Evolutionary conservation across 2,113 vertebrate genomes (phyloP), one percentile per base, ranked within the genome.

Genomic region (Takifugu flavidus): DNA sequence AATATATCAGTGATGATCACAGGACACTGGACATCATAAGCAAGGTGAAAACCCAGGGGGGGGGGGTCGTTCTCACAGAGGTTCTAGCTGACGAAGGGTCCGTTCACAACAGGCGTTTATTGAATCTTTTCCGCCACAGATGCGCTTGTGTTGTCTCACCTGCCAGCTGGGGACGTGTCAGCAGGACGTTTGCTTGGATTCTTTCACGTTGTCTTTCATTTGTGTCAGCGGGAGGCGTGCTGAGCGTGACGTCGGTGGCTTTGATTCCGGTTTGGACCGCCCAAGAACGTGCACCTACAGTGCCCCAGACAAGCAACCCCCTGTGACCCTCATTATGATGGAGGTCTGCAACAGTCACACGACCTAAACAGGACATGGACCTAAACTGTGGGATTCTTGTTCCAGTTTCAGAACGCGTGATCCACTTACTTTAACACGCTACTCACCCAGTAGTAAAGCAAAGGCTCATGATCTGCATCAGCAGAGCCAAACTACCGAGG

Each of bases 21-120:
- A 51, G 54, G 57, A 65, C 59, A 62, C 56, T 34, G 39, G 74
- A 65, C 46, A 61, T 88, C 80, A 83, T 52, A 29, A 59, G 28
- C 54, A 52, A 79, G 70, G 77, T 79, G 67, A 78, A 78, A 70
- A 61, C 56, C 53, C 43, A 10, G 54, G 76, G 70, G 83, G 77
- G 74, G 74, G 61, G 66, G 53, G n/a, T 26, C 59, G 45, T 44
- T 65, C 20, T 8, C 58, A 67, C 54, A 65, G 61, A 81, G 77
- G 67, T 59, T 83, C 78, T 34, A 34, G 31, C 31, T 6, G 31
- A 34, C 31, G 34, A 39, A 11, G 2, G 7, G 34, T 39, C 8
- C 34, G 34, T 39, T 39, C 3, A 4, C 34, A 39, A 10, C 34
- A 39, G 45, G 13, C 2, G 8, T 25, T 25, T 25, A 25, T 25